A percentile compares a stretch with the other conserved stretches of the same genome.
phyloP scores from a whole-genome alignment of 2,113 vertebrate species.

The Alouatta palliata region DNA sequence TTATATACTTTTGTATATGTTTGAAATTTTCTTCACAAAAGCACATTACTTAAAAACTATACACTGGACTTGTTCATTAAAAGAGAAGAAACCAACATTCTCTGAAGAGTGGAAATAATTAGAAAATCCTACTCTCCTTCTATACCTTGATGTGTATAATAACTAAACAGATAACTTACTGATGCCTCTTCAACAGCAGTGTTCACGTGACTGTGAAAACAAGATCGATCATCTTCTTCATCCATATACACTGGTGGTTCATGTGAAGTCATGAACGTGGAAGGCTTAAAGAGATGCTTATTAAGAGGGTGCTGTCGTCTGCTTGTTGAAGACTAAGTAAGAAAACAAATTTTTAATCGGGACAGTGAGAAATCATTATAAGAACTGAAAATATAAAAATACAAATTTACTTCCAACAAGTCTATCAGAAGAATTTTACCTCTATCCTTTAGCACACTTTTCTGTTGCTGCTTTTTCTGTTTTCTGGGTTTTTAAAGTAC shows the following conservation, averaged over 20 bases:
- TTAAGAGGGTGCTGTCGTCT: conserved; percentile 98
- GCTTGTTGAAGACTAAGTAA: conserved; percentile 92
- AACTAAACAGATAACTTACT: conserved; percentile 74
- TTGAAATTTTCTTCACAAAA: neutral
- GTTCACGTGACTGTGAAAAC: conserved; percentile 90
- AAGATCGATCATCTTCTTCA: conserved; percentile 95
- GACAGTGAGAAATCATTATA: conserved; percentile 14
- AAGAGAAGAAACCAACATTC: neutral
- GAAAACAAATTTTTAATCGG: conserved; percentile 71
- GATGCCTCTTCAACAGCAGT: conserved; percentile 91
- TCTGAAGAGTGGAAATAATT: neutral
- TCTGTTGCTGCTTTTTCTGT: neutral
- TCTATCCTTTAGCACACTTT: neutral
- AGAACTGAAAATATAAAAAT: conserved; percentile 35
- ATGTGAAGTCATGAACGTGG: conserved; percentile 98
- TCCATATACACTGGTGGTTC: conserved; percentile 99
- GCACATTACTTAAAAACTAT: neutral
- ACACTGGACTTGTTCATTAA: neutral
- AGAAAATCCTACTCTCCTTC: neutral
- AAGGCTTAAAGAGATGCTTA: conserved; percentile 98
- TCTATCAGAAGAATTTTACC: neutral
- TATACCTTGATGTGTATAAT: neutral
- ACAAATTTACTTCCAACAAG: neutral
- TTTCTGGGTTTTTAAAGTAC: conserved; percentile 30
- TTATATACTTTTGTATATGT: neutral